Base-by-base conservation (phyloP, 2,797 vertebrate genomes). In the Manis pentadactyla region DNA sequence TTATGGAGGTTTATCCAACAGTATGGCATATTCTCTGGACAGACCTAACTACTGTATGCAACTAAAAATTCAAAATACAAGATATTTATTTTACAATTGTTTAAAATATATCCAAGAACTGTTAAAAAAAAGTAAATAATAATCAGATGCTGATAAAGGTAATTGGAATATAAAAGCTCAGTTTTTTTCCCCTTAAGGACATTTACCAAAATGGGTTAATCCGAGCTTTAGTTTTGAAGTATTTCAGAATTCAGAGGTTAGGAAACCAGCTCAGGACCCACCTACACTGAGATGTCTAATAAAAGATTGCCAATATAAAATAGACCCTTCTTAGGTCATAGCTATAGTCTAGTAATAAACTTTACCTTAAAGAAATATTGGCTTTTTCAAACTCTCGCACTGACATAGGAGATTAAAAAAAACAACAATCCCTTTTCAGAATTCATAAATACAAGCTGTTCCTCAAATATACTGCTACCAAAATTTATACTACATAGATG, bases 391-490 rank as follows among this genome's bases (percentile, higher is more conserved):
- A 64, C 31, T 42, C 7, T 87, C 55, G 14, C 53, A 86, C 42
- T 63, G 34, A 82, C 51, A 14, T 81, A 51, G 55, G 21, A 51
- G 4, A 2, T 27, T 34, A 34, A 39, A 55, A 79, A 79, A 42
- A 57, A 57, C 17, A 34, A 46, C 46, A 46, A 46, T 11, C 46
- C n/a, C 9, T 87, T 83, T 53, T 57, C 57, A 49, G n/a, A 93
- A 93, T 87, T 93, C 64, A 87, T 83, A 90, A 90, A 57, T 51
- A 71, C 21, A 77, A 69, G 63, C 61, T 93, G 21, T 6, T 83
- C 29, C 59, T 95, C 49, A 91, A 14, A 84, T 66, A 90, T 25
- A 87, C 18, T 78, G 37, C 75, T 83, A 93, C 13, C 46, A 75
- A 90, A 93, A 82, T 83, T 87, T 37, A 64, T 37, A 77, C 46